Conservation (phyloP, 2,888 invertebrate species). For the Limnephilus lunatus region DNA sequence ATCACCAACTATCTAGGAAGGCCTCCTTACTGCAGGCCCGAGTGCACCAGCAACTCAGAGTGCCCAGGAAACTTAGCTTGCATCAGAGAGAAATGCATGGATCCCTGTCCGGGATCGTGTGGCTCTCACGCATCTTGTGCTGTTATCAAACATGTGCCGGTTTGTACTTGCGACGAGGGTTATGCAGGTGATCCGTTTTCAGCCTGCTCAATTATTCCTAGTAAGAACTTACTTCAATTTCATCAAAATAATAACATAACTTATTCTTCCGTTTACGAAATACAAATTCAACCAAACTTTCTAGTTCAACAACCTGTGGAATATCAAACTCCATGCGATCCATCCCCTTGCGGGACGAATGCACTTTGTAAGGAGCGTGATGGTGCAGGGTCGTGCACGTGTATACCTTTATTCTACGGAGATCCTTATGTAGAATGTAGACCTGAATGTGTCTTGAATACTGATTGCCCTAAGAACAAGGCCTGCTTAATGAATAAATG, state of each 20-base stretch:
- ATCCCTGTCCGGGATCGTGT: slow-evolving; percentile 87
- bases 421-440: slow-evolving; percentile 91
- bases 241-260: neutral
- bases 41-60: slow-evolving; percentile 85
- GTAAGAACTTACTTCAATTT: slow-evolving; percentile 74
- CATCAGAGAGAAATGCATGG: slow-evolving; percentile 83
- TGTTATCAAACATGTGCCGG: slow-evolving; percentile 84
- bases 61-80: slow-evolving; percentile 85
- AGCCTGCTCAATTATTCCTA: slow-evolving; percentile 81
- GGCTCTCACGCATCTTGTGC: slow-evolving; percentile 84
- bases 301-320: slow-evolving; percentile 78
- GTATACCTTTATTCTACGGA: slow-evolving; percentile 89
- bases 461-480: slow-evolving; percentile 86
- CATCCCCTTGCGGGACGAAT: slow-evolving; percentile 91
- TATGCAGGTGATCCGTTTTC: slow-evolving; percentile 89
- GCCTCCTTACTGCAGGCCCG: slow-evolving; percentile 87
- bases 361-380: slow-evolving; percentile 89
- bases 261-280: slow-evolving; percentile 1
- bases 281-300: slow-evolving; percentile 39
- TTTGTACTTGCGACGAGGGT: slow-evolving; percentile 84
- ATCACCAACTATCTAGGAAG: slow-evolving; percentile 85
- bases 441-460: slow-evolving; percentile 92
- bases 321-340: slow-evolving; percentile 84
- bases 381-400: slow-evolving; percentile 89
- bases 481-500: slow-evolving; percentile 92